These are phyloP conservation scores for Rhinatrema bivittatum DNA, from an alignment of 2,797 vertebrate species.

Conservation along the genomic window DNA sequence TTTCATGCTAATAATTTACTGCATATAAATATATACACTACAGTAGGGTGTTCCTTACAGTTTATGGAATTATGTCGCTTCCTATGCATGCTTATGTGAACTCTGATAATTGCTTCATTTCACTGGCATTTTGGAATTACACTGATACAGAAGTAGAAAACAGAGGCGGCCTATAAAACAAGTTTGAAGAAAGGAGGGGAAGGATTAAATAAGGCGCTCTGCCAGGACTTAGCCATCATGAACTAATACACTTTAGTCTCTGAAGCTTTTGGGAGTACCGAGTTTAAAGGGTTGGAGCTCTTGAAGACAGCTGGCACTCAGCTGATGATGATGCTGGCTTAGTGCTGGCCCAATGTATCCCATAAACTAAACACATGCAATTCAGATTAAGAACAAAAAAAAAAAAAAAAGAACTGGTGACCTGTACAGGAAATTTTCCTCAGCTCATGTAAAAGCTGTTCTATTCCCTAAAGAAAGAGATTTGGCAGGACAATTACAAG, in stretches of 20 bases:
- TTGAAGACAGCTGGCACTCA: conserved; percentile 49
- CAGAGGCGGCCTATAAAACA: too few species aligned
- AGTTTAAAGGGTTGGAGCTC: conserved; percentile 30
- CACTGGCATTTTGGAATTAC: too few species aligned
- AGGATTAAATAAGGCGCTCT: conserved; percentile 41
- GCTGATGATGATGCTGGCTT: conserved; percentile 31
- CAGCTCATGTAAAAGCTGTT: conserved; percentile 41
- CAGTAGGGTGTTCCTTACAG: too few species aligned
- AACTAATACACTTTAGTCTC: conserved; percentile 38
- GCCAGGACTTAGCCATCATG: conserved; percentile 30
- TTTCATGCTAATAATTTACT: too few species aligned
- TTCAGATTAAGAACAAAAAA: conserved; percentile 11
- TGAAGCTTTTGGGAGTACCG: conserved; percentile 19
- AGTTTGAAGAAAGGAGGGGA: too few species aligned
- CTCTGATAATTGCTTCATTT: too few species aligned
- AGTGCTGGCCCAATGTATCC: conserved; percentile 6
- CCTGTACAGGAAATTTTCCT: conserved; percentile 46
- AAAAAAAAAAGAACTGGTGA: conserved; percentile 1
- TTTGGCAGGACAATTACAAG: conserved; percentile 46
- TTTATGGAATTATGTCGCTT: too few species aligned
- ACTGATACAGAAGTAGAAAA: too few species aligned
- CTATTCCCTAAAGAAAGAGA: conserved; percentile 46
- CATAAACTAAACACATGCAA: conserved; percentile 21
- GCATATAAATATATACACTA: too few species aligned
- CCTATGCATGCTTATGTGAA: too few species aligned